These are phyloP conservation scores for Hipposideros larvatus DNA, from an alignment of 2,797 vertebrate genomes.

Conservation along the genomic window DNA sequence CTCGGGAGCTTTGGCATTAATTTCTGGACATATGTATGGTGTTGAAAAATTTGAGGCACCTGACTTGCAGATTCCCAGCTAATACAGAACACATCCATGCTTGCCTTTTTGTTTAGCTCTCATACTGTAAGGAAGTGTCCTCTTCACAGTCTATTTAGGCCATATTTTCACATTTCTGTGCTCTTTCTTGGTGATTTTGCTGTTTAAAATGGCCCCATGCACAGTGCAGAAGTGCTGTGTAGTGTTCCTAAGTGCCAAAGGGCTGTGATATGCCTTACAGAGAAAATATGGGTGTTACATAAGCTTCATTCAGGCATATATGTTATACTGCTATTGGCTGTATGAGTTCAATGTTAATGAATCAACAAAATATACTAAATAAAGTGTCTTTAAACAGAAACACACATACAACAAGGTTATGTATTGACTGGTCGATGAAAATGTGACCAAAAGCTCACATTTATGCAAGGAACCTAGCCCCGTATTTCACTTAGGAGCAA, in stretches of 20 bases:
- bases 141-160: neutral
- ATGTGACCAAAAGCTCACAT: neutral
- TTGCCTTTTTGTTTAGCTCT: neutral
- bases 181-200: neutral
- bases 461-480: neutral
- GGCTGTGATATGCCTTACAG: neutral
- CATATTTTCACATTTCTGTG: conserved; percentile 20
- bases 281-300: neutral
- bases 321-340: neutral
- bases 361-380: conserved; percentile 7
- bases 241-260: neutral
- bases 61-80: neutral
- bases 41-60: neutral
- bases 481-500: neutral
- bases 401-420: conserved; percentile 17
- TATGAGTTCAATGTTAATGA: conserved; percentile 9
- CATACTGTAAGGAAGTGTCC: neutral
- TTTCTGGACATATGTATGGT: neutral
- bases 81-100: neutral
- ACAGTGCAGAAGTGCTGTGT: neutral
- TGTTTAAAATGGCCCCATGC: conserved; percentile 28
- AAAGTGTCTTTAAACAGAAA: conserved; percentile 47
- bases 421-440: neutral
- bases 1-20: neutral
- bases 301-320: neutral